A percentile compares a stretch with the other conserved stretches of the same genome.
phyloP scores from a whole-genome alignment of 2,888 invertebrate genomes.

The Hydroisotoma schaefferi region DNA sequence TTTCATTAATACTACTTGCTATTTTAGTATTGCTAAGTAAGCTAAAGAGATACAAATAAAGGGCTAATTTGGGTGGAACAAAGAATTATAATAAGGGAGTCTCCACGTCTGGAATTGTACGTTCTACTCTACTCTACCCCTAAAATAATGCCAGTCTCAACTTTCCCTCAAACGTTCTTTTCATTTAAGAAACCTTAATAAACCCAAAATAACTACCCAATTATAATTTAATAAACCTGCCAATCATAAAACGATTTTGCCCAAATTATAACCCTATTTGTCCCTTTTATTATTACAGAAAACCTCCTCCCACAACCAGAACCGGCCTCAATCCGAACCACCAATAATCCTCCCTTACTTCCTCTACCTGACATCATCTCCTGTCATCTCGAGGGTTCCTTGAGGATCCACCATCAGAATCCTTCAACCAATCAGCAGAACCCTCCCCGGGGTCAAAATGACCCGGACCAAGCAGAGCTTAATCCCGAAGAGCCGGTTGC shows the following conservation, averaged over 20 bases:
- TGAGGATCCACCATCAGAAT: conserved; percentile 10
- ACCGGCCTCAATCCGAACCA: no score
- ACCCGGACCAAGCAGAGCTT: background rate
- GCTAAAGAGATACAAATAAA: no score
- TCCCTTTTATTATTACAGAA: background rate
- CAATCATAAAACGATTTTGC: background rate
- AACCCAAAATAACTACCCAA: background rate
- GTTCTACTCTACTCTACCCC: no score
- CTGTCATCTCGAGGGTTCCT: conserved; percentile 28
- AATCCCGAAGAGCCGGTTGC: background rate
- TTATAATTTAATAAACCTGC: background rate
- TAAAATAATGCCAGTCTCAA: no score
- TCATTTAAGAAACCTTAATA: background rate
- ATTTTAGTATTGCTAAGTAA: background rate
- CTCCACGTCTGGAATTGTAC: no score
- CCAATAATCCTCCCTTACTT: no score
- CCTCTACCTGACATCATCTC: conserved; percentile 35
- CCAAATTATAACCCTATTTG: background rate
- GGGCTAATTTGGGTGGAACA: no score
- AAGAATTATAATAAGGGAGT: no score
- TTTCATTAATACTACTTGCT: background rate
- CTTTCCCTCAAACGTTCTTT: background rate
- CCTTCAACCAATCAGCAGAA: no score
- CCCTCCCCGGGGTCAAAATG: background rate
- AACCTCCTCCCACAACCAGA: background rate